Evolutionary conservation across 1,140 invertebrate species (phyloP), one percentile per base, ranked within the genome.

Genomic region (Glossosoma conforme): DNA sequence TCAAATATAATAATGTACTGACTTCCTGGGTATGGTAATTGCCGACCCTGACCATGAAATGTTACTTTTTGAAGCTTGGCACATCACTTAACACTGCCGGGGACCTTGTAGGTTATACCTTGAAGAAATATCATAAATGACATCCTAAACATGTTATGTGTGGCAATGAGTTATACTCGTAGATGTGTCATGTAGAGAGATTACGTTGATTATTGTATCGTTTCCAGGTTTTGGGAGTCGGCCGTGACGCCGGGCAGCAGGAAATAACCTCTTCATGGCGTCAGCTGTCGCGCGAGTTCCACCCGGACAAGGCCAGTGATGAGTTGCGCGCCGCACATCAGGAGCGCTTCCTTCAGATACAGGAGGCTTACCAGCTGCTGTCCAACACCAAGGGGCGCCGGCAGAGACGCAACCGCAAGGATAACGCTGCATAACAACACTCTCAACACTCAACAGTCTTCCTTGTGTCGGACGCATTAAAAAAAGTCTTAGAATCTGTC

Each of bases 231-330:
- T 67, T 97, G 1, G 88, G 79, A 1, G 62, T 97, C 0, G 75
- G 81, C 13, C 78, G 80, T 33, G 82, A 82, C 1, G 83, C 91
- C 0, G 85, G 84, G 18, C 89, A 95, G 65, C 80, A 86, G 37
- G 88, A 95, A 63, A 91, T 98, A 3, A 92, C 87, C 1, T 62
- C 82, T 0, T 81, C 75, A 44, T 97, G 91, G 82, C 69, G 90
- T 37, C 76, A 78, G 22, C 69, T 97, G 0, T 92, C 90, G 0
- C 81, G 86, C n/a, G 84, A 93, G 66, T 85, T 85, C 69, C 94
- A 98, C 75, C 94, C 94, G 0, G 94, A 98, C 61, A 93, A 92
- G 69, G 82, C 87, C 2, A 88, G 89, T 65, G 85, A 89, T 58
- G 67, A 72, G 0, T 77, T 82, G 49, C 72, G 78, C 9, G 67